Percentiles rank a stretch among this genome's conserved stretches.
phyloP scores from a whole-genome alignment of 2,888 invertebrate genomes.

The Tetranychus truncatus region DNA sequence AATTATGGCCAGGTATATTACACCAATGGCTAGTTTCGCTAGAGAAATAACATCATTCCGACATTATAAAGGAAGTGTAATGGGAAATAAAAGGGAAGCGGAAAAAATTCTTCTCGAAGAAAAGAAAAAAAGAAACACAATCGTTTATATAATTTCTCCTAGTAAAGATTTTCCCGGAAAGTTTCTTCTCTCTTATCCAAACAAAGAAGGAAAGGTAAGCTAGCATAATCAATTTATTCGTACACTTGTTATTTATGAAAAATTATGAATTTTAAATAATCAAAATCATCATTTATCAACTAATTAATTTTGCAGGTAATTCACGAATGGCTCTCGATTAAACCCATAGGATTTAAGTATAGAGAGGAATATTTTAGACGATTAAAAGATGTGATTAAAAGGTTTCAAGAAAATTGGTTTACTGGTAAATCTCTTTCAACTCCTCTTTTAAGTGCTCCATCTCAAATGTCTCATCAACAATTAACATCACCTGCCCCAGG shows the following conservation, averaged over 20 bases:
- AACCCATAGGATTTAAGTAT: constrained; percentile 5
- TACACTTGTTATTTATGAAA: not conserved
- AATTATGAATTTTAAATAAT: too few species aligned
- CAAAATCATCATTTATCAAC: not conserved
- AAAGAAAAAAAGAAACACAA: constrained; percentile 63
- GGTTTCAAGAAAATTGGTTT: constrained; percentile 72
- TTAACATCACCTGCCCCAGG: not conserved
- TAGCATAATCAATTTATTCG: not conserved
- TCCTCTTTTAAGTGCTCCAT: not conserved
- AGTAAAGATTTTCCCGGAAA: constrained; percentile 68
- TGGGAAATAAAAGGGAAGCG: constrained; percentile 63
- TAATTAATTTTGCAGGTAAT: constrained; percentile 37
- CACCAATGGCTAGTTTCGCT: constrained; percentile 85
- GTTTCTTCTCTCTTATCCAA: constrained; percentile 81
- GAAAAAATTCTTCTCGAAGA: constrained; percentile 73
- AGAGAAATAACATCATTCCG: constrained; percentile 77
- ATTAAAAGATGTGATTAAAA: constrained; percentile 36
- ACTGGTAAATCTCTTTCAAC: constrained; percentile 43
- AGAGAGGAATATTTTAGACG: not conserved
- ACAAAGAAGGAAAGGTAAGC: constrained; percentile 43
- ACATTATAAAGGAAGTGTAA: constrained; percentile 59
- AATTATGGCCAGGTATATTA: constrained; percentile 87
- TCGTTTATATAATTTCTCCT: constrained; percentile 68
- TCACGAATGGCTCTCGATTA: constrained; percentile 58
- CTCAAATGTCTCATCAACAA: not conserved